A percentile compares a stretch with the other conserved stretches of the same genome.
These are phyloP conservation scores for Xiphias gladius DNA, from an alignment of 2,113 vertebrate genomes.

Conservation along the genomic window DNA sequence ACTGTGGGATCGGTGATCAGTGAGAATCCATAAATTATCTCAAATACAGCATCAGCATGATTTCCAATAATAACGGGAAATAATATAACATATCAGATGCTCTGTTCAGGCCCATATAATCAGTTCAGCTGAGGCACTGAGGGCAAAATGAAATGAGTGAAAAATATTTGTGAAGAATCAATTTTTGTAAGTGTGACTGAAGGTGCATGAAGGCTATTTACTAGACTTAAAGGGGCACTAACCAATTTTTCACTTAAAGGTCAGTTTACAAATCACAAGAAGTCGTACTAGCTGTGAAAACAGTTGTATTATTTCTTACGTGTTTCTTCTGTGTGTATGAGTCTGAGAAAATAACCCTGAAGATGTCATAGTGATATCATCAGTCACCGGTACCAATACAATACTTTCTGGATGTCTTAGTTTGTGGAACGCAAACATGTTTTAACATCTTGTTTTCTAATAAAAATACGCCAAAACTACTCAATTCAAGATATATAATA, in stretches of 20 bases:
- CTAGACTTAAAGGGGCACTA: not conserved
- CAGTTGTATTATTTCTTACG: not conserved
- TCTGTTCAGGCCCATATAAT: slow-evolving; percentile 34
- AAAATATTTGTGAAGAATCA: not conserved
- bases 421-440: no score
- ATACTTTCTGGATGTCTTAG: no score
- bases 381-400: no score
- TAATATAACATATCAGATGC: slow-evolving; percentile 2
- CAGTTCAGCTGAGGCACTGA: slow-evolving; percentile 27
- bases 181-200: not conserved
- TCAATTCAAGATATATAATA: not conserved
- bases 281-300: not conserved
- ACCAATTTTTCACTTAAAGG: not conserved
- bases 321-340: not conserved
- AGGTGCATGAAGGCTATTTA: not conserved
- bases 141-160: slow-evolving; percentile 23
- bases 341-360: not conserved
- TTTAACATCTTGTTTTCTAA: no score
- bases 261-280: not conserved
- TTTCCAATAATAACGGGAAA: slow-evolving; percentile 43
- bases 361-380: no score
- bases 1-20: slow-evolving; percentile 52
- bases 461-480: not conserved
- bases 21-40: slow-evolving; percentile 57
- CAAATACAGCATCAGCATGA: slow-evolving; percentile 42